Percentiles rank a stretch among this genome's conserved stretches.
phyloP scores from a whole-genome alignment of 1,140 invertebrate species.

The Euura lappo region DNA sequence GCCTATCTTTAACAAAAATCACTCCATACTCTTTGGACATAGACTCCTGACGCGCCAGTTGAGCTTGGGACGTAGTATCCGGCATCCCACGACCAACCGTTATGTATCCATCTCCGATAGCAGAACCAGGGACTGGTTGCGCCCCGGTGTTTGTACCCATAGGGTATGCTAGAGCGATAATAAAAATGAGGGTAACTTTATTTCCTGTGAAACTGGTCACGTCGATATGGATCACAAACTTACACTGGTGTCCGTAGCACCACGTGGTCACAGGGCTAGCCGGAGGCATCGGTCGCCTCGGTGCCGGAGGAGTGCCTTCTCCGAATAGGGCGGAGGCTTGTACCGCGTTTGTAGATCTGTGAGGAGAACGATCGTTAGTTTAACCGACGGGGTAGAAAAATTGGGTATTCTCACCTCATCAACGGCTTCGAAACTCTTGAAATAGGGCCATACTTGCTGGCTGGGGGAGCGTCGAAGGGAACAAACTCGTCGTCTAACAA shows the following conservation, averaged over 20 bases:
- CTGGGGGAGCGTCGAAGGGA: conserved; percentile 75
- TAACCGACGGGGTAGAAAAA: neutral
- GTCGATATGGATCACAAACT: conserved; percentile 28
- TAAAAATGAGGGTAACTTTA: neutral
- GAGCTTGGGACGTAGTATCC: conserved; percentile 44
- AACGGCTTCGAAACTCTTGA: conserved; percentile 69
- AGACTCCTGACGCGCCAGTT: conserved; percentile 48
- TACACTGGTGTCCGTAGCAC: conserved; percentile 60
- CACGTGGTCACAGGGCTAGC: conserved; percentile 63
- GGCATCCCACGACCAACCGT: conserved; percentile 56
- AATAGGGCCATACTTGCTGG: conserved; percentile 82
- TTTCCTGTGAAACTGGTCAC: conserved; percentile 14
- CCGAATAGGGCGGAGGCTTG: conserved; percentile 53
- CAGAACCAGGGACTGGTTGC: conserved; percentile 42
- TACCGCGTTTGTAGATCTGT: conserved; percentile 45
- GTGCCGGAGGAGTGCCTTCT: conserved; percentile 49
- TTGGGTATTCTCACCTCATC: conserved; percentile 41
- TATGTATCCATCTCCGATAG: conserved; percentile 57
- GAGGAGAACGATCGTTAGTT: conserved; percentile 13
- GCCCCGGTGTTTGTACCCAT: conserved; percentile 44
- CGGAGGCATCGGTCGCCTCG: conserved; percentile 61
- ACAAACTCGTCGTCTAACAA: conserved; percentile 76
- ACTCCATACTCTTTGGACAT: conserved; percentile 55
- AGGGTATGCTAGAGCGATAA: conserved; percentile 44
- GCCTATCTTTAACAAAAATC: neutral